A percentile compares a stretch with the other conserved stretches of the same genome.
phyloP scores from a whole-genome alignment of 2,113 vertebrate genomes.

The Lonchura striata region DNA sequence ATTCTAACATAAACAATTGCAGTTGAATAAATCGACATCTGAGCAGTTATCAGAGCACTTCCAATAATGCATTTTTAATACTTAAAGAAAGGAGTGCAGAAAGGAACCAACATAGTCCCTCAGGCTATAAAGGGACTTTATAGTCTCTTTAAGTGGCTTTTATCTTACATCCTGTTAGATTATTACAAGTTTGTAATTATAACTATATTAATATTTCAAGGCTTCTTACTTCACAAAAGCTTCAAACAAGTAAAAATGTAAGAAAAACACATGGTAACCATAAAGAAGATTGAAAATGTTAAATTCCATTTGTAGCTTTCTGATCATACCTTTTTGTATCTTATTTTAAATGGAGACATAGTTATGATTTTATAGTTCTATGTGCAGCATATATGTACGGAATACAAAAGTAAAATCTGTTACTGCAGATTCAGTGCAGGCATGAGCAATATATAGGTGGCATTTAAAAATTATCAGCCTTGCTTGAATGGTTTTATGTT shows the following conservation, averaged over 20 bases:
- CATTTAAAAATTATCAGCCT: not conserved
- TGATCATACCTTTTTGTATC: not conserved
- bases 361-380: not conserved
- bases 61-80: constrained; percentile 57
- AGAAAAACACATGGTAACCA: not conserved
- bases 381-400: not conserved
- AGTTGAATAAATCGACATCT: constrained; percentile 26
- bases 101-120: constrained; percentile 22
- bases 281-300: constrained; percentile 13
- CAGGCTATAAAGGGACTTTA: not conserved
- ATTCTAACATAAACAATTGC: constrained; percentile 45
- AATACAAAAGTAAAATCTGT: not conserved
- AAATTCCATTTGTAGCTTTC: not conserved
- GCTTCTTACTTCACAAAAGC: not conserved
- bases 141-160: constrained; percentile 15
- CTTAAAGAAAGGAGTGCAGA: not conserved
- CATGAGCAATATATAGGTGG: not conserved
- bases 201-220: constrained; percentile 28
- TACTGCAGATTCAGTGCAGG: not conserved
- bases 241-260: not conserved
- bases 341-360: not conserved
- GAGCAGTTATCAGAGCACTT: constrained; percentile 19
- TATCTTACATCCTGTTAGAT: constrained; percentile 31
- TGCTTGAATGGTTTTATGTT: constrained; percentile 12
- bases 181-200: constrained; percentile 48